These are phyloP conservation scores for Littorina saxatilis DNA, from an alignment of 1,140 invertebrate genomes.

Conservation along the genomic window DNA sequence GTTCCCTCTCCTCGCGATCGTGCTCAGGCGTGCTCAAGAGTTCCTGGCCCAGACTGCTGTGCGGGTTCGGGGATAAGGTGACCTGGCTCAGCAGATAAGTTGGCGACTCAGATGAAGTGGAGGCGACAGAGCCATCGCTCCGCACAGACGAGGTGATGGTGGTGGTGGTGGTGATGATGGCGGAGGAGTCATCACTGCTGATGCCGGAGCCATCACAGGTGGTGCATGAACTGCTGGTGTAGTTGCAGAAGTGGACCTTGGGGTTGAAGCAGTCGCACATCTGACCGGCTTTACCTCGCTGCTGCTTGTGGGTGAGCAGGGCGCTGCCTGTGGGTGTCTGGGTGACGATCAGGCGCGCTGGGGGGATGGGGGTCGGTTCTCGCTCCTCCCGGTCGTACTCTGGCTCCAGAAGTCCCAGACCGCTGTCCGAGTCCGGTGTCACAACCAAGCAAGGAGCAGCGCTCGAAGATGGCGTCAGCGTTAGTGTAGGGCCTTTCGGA, in stretches of 20 bases:
- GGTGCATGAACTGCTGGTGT: too few species aligned
- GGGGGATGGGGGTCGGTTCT: slow-evolving; percentile 27
- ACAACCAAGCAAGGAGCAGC: neutral
- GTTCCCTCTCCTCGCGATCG: neutral
- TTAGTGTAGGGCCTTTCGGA: neutral
- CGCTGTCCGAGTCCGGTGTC: neutral
- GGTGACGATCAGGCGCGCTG: neutral
- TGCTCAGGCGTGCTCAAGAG: neutral
- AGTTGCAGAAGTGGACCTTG: too few species aligned
- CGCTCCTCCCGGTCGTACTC: neutral
- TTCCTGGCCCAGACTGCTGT: neutral
- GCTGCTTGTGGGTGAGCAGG: too few species aligned
- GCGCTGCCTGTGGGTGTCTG: too few species aligned
- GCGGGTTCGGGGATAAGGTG: neutral
- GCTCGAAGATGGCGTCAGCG: neutral
- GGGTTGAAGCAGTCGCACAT: too few species aligned
- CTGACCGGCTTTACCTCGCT: too few species aligned
- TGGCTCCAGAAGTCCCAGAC: neutral
- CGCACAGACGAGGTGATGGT: neutral
- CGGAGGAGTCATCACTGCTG: too few species aligned
- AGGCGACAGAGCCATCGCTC: too few species aligned
- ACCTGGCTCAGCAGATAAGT: neutral
- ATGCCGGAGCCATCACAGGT: too few species aligned
- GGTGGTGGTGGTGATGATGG: neutral
- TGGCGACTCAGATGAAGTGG: neutral